Percentiles rank a stretch among this genome's conserved stretches.
Conservation (phyloP, 1,140 invertebrate genomes). For the Acyrthosiphon pisum region DNA sequence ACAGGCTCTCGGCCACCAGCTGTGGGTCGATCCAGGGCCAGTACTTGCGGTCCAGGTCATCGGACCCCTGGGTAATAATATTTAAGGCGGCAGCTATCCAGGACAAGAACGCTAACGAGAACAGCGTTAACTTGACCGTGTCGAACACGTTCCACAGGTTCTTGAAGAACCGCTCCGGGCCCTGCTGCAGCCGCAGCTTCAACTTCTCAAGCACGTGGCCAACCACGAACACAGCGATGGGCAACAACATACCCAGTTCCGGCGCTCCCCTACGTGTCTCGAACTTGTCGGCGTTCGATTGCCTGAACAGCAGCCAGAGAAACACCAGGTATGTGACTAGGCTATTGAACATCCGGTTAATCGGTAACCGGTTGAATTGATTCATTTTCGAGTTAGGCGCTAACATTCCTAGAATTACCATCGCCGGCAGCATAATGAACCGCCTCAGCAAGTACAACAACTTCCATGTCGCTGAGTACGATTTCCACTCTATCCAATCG, state of each 20-base stretch:
- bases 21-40: slow-evolving; percentile 77
- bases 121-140: slow-evolving; percentile 72
- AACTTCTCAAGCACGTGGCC: slow-evolving; percentile 63
- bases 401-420: slow-evolving; percentile 65
- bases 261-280: slow-evolving; percentile 64
- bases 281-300: slow-evolving; percentile 68
- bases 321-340: slow-evolving; percentile 71
- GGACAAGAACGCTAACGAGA: slow-evolving; percentile 65
- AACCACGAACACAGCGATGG: slow-evolving; percentile 67
- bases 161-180: slow-evolving; percentile 76
- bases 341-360: slow-evolving; percentile 70
- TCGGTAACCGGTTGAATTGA: slow-evolving; percentile 65
- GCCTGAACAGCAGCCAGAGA: slow-evolving; percentile 68
- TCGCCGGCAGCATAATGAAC: slow-evolving; percentile 64
- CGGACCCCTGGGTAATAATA: slow-evolving; percentile 64
- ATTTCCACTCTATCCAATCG: slow-evolving; percentile 68
- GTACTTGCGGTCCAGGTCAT: slow-evolving; percentile 68
- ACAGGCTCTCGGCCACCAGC: slow-evolving; percentile 75
- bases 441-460: slow-evolving; percentile 63
- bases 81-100: slow-evolving; percentile 61
- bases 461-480: slow-evolving; percentile 63
- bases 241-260: slow-evolving; percentile 70
- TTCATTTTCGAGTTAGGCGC: slow-evolving; percentile 63
- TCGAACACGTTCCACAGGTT: slow-evolving; percentile 78
- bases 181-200: slow-evolving; percentile 69